Evolutionary conservation across 2,888 invertebrate genomes (phyloP), one percentile per base, ranked within the genome.

Genomic region (Platypus cylindrus): DNA sequence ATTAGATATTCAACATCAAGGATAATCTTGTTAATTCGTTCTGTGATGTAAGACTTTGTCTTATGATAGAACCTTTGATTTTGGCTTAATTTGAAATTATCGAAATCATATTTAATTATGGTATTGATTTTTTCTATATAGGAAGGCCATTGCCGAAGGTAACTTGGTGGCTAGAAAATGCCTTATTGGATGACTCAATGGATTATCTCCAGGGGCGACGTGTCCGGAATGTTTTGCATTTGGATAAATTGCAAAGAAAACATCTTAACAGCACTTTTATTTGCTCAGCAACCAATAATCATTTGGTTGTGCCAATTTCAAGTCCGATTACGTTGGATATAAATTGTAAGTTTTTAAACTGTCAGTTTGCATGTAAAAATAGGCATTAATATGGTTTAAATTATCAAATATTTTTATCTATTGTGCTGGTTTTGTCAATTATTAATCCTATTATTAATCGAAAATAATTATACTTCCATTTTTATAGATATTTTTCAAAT

Each of bases 291-390:
- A 67, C 73, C 30, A 83, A 83, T 63, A 81, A 80, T 48, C 71
- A 75, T 47, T 68, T 78, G 40, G 70, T 77, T 17, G 65, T 73
- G 4, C 80, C 83, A 11, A 68, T 80, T 38, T 69, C 73, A 35
- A 70, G 77, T 37, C 68, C 71, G 2, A 68, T 82, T 43, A 70
- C 72, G 4, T 65, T 83, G 49, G 77, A 83, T 55, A 67, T 83
- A 53, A 81, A 77, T 52, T 67, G 83, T 83, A 59, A 80, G 82
- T 69, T n/a, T n/a, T n/a, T n/a, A n/a, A n/a, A n/a, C n/a, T n/a
- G n/a, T n/a, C n/a, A n/a, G 22, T 22, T 22, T 22, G 22, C 7
- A 7, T 8, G 22, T 22, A 22, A 22, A 22, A n/a, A n/a, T n/a
- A n/a, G n/a, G n/a, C 25, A 11, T 13, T 13, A 20, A 20, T 20